Evolutionary conservation across 2,888 invertebrate genomes (phyloP).

Genomic region (Lamellibrachia satsuma): DNA sequence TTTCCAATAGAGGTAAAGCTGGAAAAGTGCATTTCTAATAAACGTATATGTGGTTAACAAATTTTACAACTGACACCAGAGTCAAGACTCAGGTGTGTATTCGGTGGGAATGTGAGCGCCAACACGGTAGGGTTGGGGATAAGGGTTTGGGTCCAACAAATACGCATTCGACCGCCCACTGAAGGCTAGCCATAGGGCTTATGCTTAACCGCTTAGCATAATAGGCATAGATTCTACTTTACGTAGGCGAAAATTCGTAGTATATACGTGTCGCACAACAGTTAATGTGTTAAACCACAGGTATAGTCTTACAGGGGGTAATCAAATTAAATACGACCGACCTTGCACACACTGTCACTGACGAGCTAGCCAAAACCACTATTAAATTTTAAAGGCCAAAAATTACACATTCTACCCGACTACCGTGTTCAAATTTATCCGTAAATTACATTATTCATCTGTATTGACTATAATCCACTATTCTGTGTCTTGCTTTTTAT

Average conservation of each 20-base stretch:
- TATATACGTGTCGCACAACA: not conserved
- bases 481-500: no score
- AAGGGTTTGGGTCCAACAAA: not conserved
- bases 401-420: no score
- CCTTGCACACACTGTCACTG: no score
- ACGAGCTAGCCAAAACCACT: no score
- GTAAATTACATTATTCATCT: no score
- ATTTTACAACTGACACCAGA: not conserved
- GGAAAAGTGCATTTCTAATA: not conserved
- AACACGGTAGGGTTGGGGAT: not conserved
- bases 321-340: no score
- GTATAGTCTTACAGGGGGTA: no score
- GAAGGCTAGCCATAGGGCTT: not conserved
- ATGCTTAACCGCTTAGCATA: not conserved
- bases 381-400: no score
- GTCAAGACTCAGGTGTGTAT: not conserved
- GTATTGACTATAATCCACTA: no score
- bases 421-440: no score
- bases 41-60: not conserved
- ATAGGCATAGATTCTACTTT: not conserved
- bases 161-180: not conserved
- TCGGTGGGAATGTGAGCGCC: not conserved
- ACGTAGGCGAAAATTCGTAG: not conserved
- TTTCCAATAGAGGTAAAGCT: no score
- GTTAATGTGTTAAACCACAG: no score